Conservation (phyloP, 2,797 vertebrate genomes). For the Lacerta viridis region DNA sequence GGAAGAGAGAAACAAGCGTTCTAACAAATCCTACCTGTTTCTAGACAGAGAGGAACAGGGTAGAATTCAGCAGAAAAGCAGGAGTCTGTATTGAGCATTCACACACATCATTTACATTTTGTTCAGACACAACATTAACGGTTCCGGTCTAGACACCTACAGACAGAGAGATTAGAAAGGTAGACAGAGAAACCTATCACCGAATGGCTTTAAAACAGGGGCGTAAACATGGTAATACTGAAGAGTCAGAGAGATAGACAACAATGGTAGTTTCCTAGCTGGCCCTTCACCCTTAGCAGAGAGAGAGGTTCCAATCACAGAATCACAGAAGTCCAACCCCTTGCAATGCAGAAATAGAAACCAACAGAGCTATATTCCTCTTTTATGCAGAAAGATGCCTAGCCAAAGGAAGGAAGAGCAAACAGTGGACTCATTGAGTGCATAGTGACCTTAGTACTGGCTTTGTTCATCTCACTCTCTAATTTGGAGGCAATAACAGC, state of each 20-base stretch:
- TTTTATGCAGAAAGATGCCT: not conserved
- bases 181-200: slow-evolving; percentile 45
- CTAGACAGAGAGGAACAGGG: slow-evolving; percentile 63
- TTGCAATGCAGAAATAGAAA: not conserved
- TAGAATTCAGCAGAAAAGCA: slow-evolving; percentile 55
- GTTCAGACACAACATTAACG: slow-evolving; percentile 58
- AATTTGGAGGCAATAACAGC: not conserved
- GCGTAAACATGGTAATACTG: slow-evolving; percentile 6
- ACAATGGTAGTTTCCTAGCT: not conserved
- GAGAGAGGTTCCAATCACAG: not conserved
- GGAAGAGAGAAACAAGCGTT: slow-evolving; percentile 40
- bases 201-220: slow-evolving; percentile 33
- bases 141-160: slow-evolving; percentile 67
- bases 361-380: not conserved
- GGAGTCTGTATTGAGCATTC: slow-evolving; percentile 56
- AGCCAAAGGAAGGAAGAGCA: not conserved
- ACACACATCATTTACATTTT: slow-evolving; percentile 67
- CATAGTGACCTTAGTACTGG: not conserved
- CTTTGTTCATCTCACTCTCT: not conserved
- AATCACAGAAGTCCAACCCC: too few species aligned
- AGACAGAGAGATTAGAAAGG: slow-evolving; percentile 60
- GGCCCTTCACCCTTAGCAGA: not conserved
- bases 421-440: not conserved
- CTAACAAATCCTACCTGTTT: slow-evolving; percentile 73
- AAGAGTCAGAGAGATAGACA: not conserved